phyloP scores from a whole-genome alignment of 1,140 invertebrate species.

The Galleria mellonella region DNA sequence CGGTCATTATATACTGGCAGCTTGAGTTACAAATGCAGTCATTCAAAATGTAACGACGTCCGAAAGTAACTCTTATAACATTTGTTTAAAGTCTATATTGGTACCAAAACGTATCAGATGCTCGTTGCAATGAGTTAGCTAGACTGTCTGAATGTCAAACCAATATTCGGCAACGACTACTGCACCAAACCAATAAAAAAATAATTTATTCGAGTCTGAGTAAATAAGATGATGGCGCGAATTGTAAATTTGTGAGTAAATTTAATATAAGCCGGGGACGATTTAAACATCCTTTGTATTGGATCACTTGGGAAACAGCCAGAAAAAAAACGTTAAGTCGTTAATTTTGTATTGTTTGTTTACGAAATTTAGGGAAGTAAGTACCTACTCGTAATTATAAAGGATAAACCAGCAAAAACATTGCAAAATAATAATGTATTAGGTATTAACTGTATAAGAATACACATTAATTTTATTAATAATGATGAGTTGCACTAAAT shows the following conservation, averaged over 20 bases:
- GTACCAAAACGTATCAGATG: slow-evolving; percentile 2
- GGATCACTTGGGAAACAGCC: slow-evolving; percentile 16
- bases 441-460: too few species aligned
- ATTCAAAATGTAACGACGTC: slow-evolving; percentile 9
- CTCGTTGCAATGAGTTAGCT: slow-evolving; percentile 60
- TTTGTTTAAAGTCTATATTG: slow-evolving; percentile 24
- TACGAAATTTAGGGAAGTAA: neutral
- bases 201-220: slow-evolving; percentile 67
- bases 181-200: slow-evolving; percentile 65
- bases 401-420: too few species aligned
- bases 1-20: slow-evolving; percentile 54
- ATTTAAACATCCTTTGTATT: neutral
- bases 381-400: too few species aligned
- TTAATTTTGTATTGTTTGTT: slow-evolving; percentile 1
- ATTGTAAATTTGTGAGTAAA: slow-evolving; percentile 45
- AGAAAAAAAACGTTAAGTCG: slow-evolving; percentile 9
- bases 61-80: slow-evolving; percentile 10
- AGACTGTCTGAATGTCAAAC: slow-evolving; percentile 73
- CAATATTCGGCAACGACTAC: slow-evolving; percentile 63
- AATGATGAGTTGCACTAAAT: too few species aligned
- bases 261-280: slow-evolving; percentile 7
- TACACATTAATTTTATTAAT: too few species aligned
- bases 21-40: slow-evolving; percentile 46
- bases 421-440: too few species aligned
- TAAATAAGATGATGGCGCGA: slow-evolving; percentile 64